phyloP scores from a whole-genome alignment of 1,140 invertebrate species.

The Tyrophagus putrescentiae region DNA sequence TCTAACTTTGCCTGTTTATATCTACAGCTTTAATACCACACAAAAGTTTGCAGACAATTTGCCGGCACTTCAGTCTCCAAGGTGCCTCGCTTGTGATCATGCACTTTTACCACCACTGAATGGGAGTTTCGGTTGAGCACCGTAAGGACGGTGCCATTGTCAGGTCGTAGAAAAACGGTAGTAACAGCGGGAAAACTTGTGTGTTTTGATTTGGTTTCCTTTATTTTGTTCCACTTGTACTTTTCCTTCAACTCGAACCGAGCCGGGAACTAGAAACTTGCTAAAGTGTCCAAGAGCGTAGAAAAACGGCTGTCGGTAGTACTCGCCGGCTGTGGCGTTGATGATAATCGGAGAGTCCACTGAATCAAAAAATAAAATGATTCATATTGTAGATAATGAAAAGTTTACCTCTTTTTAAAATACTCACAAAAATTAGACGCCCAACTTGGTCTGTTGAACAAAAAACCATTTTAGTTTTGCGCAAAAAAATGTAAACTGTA shows the following conservation, averaged over 20 bases:
- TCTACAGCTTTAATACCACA: conserved; percentile 17
- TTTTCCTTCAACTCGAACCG: conserved; percentile 7
- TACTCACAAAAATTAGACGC: conserved; percentile 49
- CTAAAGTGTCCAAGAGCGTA: conserved; percentile 17
- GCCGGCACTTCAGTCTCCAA: neutral
- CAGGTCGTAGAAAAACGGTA: conserved; percentile 29
- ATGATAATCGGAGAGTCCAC: conserved; percentile 56
- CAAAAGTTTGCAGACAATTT: neutral
- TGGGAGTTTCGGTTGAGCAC: neutral
- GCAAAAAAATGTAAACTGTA: too few relatives aligned
- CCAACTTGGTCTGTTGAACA: conserved; percentile 44
- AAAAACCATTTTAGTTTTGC: conserved; percentile 25
- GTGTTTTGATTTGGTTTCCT: neutral
- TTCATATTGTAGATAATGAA: too few relatives aligned
- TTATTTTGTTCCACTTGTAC: too few relatives aligned
- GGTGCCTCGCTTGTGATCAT: too few relatives aligned
- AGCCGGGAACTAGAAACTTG: conserved; percentile 6
- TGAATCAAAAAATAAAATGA: too few relatives aligned
- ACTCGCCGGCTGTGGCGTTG: conserved; percentile 44
- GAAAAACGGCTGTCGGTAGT: conserved; percentile 45
- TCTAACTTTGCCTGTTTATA: too few relatives aligned
- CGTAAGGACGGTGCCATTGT: neutral
- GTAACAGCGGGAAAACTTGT: neutral
- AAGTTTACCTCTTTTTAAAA: too few relatives aligned
- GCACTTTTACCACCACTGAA: too few relatives aligned